These are phyloP conservation scores for Coracopsis vasa DNA, from an alignment of 2,113 vertebrate species.

Conservation along the genomic window DNA sequence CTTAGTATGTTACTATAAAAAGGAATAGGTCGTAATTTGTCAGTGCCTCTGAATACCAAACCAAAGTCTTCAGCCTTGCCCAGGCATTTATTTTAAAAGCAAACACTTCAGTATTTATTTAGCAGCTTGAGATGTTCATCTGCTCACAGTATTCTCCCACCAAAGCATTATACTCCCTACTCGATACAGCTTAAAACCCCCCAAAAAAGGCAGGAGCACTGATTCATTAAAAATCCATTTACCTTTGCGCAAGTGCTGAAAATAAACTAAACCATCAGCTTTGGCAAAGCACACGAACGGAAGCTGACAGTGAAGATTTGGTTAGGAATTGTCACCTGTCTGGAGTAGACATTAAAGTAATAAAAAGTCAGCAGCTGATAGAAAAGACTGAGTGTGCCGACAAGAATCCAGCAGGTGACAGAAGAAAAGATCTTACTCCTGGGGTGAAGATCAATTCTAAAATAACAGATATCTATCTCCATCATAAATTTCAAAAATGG, in stretches of 20 bases:
- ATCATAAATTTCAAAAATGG: conserved; percentile 64
- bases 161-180: neutral
- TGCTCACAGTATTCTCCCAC: neutral
- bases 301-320: neutral
- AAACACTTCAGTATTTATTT: conserved; percentile 42
- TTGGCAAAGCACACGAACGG: neutral
- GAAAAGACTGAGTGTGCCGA: neutral
- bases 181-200: neutral
- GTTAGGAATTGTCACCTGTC: neutral
- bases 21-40: neutral
- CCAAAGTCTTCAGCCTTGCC: neutral
- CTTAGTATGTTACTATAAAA: neutral
- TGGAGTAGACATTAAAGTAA: neutral
- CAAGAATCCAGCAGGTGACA: conserved; percentile 20
- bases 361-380: neutral
- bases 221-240: conserved; percentile 6
- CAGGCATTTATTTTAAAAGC: conserved; percentile 13
- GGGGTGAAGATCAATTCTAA: conserved; percentile 45
- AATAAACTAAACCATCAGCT: neutral
- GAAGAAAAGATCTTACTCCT: conserved; percentile 17
- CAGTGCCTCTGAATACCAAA: neutral
- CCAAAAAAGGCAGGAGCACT: neutral
- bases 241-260: neutral
- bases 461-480: conserved; percentile 66
- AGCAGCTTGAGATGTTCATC: conserved; percentile 24